Evolutionary conservation across 2,797 vertebrate species (phyloP).

Genomic region (Sebastes matsubarae): DNA sequence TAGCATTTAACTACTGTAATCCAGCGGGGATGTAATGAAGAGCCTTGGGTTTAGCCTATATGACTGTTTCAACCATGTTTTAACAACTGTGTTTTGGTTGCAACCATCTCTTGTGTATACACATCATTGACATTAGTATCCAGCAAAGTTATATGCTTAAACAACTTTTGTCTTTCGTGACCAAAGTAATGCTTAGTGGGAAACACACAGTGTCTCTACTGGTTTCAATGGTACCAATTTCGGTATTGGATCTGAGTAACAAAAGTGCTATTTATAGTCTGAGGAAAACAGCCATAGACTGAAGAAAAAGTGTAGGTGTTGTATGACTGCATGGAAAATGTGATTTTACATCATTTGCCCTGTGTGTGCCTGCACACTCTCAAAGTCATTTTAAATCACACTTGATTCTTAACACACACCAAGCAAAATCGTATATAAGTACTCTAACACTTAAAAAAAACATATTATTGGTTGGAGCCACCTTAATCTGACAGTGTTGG

Average conservation of each 20-base stretch:
- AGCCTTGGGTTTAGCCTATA: not conserved
- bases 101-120: not conserved
- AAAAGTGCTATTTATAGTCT: not conserved
- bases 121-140: not conserved
- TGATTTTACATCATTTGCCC: not conserved
- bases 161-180: not conserved
- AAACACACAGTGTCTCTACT: not conserved
- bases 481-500: not conserved
- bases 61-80: slow-evolving; percentile 13
- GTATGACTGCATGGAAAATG: slow-evolving; percentile 17
- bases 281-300: not conserved
- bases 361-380: not conserved
- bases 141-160: not conserved
- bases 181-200: slow-evolving; percentile 4
- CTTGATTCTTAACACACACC: not conserved
- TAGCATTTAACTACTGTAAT: slow-evolving; percentile 12
- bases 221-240: not conserved
- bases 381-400: not conserved
- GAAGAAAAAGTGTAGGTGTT: slow-evolving; percentile 15
- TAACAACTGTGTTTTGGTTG: slow-evolving; percentile 19
- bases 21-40: not conserved
- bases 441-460: not conserved
- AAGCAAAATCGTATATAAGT: not conserved
- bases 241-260: not conserved
- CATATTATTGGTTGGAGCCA: not conserved